Conservation (phyloP, 2,797 vertebrate species). For the Eupleurogrammus muticus region DNA sequence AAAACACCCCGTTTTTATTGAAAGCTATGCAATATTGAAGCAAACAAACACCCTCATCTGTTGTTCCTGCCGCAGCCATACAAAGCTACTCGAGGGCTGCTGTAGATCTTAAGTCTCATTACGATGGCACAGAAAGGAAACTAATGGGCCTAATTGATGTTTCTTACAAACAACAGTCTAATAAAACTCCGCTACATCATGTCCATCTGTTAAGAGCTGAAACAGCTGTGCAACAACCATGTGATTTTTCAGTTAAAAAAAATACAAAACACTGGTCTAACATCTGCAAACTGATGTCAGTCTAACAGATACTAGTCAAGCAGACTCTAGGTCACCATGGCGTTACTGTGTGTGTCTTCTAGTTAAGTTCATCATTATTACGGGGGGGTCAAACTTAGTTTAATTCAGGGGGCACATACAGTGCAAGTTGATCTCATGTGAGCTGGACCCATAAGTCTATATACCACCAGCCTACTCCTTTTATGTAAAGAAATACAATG, state of each 20-base stretch:
- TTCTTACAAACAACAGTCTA: neutral
- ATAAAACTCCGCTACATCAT: neutral
- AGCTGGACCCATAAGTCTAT: no score
- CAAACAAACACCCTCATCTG: no score
- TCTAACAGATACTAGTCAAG: neutral
- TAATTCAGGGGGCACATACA: no score
- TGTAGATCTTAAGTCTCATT: no score
- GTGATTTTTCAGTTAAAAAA: neutral
- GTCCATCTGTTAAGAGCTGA: neutral
- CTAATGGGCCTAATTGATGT: neutral
- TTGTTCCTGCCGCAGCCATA: neutral
- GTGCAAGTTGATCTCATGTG: no score
- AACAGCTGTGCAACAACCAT: neutral
- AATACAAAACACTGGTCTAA: neutral
- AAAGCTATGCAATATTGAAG: no score
- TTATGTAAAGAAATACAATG: no score
- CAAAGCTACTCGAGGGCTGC: no score
- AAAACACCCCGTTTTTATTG: no score
- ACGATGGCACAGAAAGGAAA: neutral
- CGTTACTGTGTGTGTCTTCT: conserved; percentile 1
- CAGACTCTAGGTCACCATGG: neutral
- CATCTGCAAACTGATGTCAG: neutral
- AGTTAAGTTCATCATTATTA: conserved; percentile 32
- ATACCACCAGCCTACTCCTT: no score
- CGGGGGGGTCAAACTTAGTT: no score